Conservation (phyloP, 1,140 invertebrate genomes). For the Elymnias hypermnestra region DNA sequence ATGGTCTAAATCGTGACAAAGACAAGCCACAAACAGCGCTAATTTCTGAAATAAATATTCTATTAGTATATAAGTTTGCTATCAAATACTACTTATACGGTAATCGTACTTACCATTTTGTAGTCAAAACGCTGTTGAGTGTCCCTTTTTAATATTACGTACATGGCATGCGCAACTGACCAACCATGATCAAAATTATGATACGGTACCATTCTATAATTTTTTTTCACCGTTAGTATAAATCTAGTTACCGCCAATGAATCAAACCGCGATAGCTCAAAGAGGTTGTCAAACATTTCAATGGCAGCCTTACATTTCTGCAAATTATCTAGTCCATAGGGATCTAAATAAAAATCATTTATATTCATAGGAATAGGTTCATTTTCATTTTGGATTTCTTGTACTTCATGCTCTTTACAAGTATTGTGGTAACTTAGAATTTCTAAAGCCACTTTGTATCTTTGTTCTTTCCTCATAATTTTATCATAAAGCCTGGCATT, state of each 20-base stretch:
- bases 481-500: slow-evolving; percentile 92
- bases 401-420: slow-evolving; percentile 83
- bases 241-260: slow-evolving; percentile 81
- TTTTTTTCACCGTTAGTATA: slow-evolving; percentile 88
- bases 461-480: slow-evolving; percentile 89
- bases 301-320: slow-evolving; percentile 84
- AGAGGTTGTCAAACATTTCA: slow-evolving; percentile 88
- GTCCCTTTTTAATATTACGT: slow-evolving; percentile 81
- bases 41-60: slow-evolving; percentile 77
- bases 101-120: no score
- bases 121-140: slow-evolving; percentile 33
- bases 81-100: no score
- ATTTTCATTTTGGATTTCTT: slow-evolving; percentile 44
- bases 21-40: slow-evolving; percentile 85
- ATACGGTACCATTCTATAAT: slow-evolving; percentile 88
- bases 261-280: slow-evolving; percentile 79
- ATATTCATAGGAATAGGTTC: slow-evolving; percentile 42
- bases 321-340: slow-evolving; percentile 81
- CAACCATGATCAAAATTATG: slow-evolving; percentile 93
- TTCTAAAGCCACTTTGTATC: slow-evolving; percentile 88
- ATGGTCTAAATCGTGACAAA: slow-evolving; percentile 92
- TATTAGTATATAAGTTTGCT: slow-evolving; percentile 5
- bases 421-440: slow-evolving; percentile 90
- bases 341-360: slow-evolving; percentile 83
- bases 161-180: slow-evolving; percentile 90